phyloP scores from a whole-genome alignment of 2,113 vertebrate species.

The Albula glossodonta region DNA sequence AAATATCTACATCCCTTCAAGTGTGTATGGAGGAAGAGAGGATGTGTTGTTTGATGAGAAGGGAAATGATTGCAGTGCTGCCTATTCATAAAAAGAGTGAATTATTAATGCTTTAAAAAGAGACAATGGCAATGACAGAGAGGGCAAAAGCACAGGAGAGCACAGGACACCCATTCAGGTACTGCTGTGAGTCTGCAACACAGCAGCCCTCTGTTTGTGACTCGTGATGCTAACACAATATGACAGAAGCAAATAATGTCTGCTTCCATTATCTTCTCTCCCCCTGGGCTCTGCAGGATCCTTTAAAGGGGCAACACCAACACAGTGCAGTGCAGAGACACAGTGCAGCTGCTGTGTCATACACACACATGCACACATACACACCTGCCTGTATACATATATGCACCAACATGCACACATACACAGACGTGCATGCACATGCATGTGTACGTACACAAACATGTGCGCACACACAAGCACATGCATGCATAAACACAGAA shows the following conservation, averaged over 20 bases:
- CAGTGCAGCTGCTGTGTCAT: background rate
- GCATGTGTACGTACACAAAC: background rate
- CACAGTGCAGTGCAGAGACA: background rate
- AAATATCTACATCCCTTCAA: background rate
- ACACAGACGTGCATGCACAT: conserved; percentile 7
- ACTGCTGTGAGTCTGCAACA: conserved; percentile 50
- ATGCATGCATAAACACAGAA: conserved; percentile 7
- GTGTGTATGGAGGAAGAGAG: background rate
- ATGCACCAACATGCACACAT: background rate
- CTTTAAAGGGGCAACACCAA: background rate
- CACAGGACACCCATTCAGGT: conserved; percentile 7
- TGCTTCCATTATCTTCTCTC: conserved; percentile 70
- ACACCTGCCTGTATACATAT: background rate
- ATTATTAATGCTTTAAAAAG: background rate
- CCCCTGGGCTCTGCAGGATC: conserved; percentile 33
- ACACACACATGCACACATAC: conserved; percentile 5
- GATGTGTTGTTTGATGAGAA: background rate
- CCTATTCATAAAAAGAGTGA: background rate
- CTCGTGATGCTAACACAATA: conserved; percentile 68
- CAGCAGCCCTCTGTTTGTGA: conserved; percentile 62
- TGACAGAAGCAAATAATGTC: conserved; percentile 78
- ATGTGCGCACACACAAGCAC: background rate
- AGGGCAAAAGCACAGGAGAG: conserved; percentile 1
- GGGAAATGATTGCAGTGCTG: background rate
- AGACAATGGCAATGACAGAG: background rate